Evolutionary conservation across 1,140 invertebrate species (phyloP), one percentile per base, ranked within the genome.

Genomic region (Scaptomyza montana): DNA sequence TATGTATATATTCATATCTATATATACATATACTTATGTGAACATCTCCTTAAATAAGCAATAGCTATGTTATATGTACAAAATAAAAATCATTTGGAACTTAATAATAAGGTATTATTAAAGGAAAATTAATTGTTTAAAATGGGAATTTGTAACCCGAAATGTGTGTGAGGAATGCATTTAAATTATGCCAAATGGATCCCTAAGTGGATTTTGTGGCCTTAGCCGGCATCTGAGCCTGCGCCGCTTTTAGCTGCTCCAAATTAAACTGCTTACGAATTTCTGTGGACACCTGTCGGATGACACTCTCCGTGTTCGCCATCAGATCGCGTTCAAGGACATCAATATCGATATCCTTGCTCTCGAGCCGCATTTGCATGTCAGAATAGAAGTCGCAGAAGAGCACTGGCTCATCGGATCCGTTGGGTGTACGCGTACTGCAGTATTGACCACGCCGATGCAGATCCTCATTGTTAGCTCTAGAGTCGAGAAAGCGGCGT

Each of bases 311-410:
- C 30, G 90, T 91, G 9, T 86, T 92, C 12, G 86, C 82, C 66
- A 91, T 89, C 13, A 90, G 73, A 55, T 92, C 90, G 2, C 80
- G 68, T 25, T 91, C 90, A 5, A 92, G 67, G 5, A 85, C 71
- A 70, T 92, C 90, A 8, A 90, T 90, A 36, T 91, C 91, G 5
- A 91, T 80, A 21, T 92, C 87, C 49, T 92, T 89, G 63, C 87
- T 91, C 55, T 92, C 89, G 43, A 92, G 72, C 10, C 84, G 78
- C 91, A 92, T 92, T 64, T 92, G 91, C 63, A 92, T 77, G 50
- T 92, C 91, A 5, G 91, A 91, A 6, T 92, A 91, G 47, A 92
- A 92, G 77, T 92, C 91, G 57, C 91, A 92, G 62, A 92, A 91
- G 9, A 92, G 71, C 30, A 92, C 80, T 2, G 91, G 91, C 66